Evolutionary conservation across 1,140 invertebrate genomes (phyloP), one percentile per base, ranked within the genome.

Genomic region (Zophobas atratus): DNA sequence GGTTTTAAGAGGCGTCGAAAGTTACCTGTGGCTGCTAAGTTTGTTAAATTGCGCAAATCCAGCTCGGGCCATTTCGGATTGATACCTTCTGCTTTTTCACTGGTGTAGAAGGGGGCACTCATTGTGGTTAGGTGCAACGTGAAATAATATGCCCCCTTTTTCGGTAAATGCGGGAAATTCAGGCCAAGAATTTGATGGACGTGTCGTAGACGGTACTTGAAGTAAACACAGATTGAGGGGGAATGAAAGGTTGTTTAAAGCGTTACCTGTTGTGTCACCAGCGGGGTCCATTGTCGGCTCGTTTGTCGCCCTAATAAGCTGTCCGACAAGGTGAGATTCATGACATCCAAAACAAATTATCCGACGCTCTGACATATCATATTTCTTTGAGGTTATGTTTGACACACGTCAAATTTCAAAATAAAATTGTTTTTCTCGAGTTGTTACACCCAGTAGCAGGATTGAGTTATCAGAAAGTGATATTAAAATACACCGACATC

Each of bases 41-140:
- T 80, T 41, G 55, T 36, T 38, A 81, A 38, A 67, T 81, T 75
- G n/a, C 57, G 73, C 76, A 5, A 73, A 57, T 92, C 90, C 73
- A 93, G 88, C 86, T 93, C 92, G 73, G 90, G 90, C 95, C 94
- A 96, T 86, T 92, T 92, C 70, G 92, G 93, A 87, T 94, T 93
- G 70, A 87, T 86, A 79, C 92, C 92, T 74, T 90, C 90, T 75
- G 95, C 88, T 81, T 90, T 90, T 85, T 97, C 95, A 86, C 96
- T 97, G 1, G 93, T 95, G 84, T 96, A 98, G 81, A 97, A 94
- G 8, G 95, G 94, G 70, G 94, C 92, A 46, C 92, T 93, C 93
- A 94, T 95, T 70, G 90, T 91, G 1, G 93, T 93, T 79, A 92
- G 88, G 85, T 97, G 95, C 34, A 97, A 86, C 0, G 94, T 96